A percentile compares a stretch with the other conserved stretches of the same genome.
phyloP scores from a whole-genome alignment of 2,797 vertebrate genomes.

The Macroramphosus scolopax region DNA sequence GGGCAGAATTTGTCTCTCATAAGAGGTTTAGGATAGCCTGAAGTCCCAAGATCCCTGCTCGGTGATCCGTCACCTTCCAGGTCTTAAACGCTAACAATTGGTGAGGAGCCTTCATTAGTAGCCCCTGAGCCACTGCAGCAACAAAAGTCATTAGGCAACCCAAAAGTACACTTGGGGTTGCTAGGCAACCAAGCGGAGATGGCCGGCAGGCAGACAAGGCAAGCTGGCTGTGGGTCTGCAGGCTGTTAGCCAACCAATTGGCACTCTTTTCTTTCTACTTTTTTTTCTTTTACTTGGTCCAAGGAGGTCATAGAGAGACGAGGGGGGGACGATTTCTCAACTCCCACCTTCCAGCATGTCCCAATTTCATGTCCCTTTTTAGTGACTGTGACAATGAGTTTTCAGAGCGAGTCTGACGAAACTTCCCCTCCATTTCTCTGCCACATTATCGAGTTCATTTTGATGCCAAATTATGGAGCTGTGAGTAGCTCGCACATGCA shows the following conservation, averaged over 20 bases:
- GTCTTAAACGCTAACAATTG: constrained; percentile 66
- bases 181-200: constrained; percentile 73
- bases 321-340: constrained; percentile 45
- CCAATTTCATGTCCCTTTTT: constrained; percentile 78
- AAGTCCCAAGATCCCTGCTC: constrained; percentile 56
- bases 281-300: constrained; percentile 52
- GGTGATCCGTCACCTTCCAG: constrained; percentile 70
- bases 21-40: constrained; percentile 55
- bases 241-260: constrained; percentile 72
- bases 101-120: constrained; percentile 73
- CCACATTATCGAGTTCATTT: constrained; percentile 46
- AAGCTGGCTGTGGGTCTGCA: constrained; percentile 61
- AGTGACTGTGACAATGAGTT: constrained; percentile 67
- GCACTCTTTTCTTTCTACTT: constrained; percentile 57
- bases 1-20: constrained; percentile 50
- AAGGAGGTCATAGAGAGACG: constrained; percentile 64
- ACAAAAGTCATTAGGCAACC: constrained; percentile 77
- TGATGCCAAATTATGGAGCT: constrained; percentile 28
- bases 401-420: constrained; percentile 53
- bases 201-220: constrained; percentile 58
- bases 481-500: constrained; percentile 23
- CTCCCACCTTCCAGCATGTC: constrained; percentile 66
- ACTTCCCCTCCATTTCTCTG: constrained; percentile 52
- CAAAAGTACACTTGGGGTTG: constrained; percentile 77
- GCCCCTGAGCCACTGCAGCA: constrained; percentile 68